Evolutionary conservation across 2,888 invertebrate species (phyloP).

Genomic region (Pseudococcus viburni): DNA sequence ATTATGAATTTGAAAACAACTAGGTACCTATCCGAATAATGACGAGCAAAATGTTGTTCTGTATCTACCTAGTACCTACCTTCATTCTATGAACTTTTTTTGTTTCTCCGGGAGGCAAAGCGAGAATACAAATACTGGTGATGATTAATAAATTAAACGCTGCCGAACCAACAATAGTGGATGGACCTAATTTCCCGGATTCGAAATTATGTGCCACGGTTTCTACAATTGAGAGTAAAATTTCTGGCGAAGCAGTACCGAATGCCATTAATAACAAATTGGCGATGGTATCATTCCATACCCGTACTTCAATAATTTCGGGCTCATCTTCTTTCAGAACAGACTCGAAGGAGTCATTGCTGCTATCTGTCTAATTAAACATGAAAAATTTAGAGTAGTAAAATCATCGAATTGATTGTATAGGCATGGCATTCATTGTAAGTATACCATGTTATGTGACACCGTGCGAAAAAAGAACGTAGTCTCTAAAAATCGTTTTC

Average conservation of each 20-base stretch:
- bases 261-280: slow-evolving; percentile 98
- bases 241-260: slow-evolving; percentile 97
- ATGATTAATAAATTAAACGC: slow-evolving; percentile 99
- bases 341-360: slow-evolving; percentile 72
- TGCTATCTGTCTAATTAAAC: slow-evolving; percentile 66
- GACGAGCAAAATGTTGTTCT: neutral
- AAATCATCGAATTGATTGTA: neutral
- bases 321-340: slow-evolving; percentile 83
- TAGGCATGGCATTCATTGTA: too few species aligned
- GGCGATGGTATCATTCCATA: slow-evolving; percentile 99
- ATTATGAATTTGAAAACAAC: too few species aligned
- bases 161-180: slow-evolving; percentile 98
- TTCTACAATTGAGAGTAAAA: slow-evolving; percentile 96
- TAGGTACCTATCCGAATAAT: neutral
- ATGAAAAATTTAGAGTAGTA: slow-evolving; percentile 27
- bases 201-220: slow-evolving; percentile 95
- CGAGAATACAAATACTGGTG: slow-evolving; percentile 92
- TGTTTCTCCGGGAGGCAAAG: slow-evolving; percentile 80
- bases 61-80: slow-evolving; percentile 49
- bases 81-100: slow-evolving; percentile 67
- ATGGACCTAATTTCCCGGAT: slow-evolving; percentile 97
- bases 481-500: too few species aligned
- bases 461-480: too few species aligned
- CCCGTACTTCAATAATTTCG: slow-evolving; percentile 84
- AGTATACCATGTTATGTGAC: too few species aligned